Conservation (phyloP, 2,113 vertebrate species). For the Burhinus oedicnemus region DNA sequence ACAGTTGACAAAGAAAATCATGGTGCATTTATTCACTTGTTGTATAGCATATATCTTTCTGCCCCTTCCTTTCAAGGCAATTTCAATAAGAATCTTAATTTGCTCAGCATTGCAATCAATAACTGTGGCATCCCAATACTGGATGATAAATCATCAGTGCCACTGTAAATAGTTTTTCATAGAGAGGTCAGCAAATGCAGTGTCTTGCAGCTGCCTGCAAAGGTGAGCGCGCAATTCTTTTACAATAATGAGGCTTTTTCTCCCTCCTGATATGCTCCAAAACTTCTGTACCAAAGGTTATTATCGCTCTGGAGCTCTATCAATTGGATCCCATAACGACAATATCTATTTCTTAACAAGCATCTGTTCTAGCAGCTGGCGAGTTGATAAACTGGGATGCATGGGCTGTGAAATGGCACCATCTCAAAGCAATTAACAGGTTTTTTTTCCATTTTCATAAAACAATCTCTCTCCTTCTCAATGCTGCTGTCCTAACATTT, state of each 20-base stretch:
- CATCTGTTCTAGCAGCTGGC: constrained; percentile 55
- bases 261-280: not conserved
- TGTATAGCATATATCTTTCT: not conserved
- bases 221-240: not conserved
- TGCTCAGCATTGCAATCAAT: constrained; percentile 15
- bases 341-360: constrained; percentile 37
- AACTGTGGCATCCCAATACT: not conserved
- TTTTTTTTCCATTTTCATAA: not conserved
- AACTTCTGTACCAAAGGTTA: constrained; percentile 38
- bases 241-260: constrained; percentile 23
- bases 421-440: constrained; percentile 37
- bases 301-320: constrained; percentile 16
- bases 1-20: not conserved
- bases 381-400: constrained; percentile 43
- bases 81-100: not conserved
- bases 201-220: not conserved
- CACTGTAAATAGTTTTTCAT: constrained; percentile 11
- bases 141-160: constrained; percentile 14
- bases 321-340: constrained; percentile 18
- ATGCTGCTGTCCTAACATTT: constrained; percentile 58
- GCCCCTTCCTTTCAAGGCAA: constrained; percentile 5
- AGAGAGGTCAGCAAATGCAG: constrained; percentile 18
- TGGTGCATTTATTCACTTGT: not conserved
- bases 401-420: constrained; percentile 4
- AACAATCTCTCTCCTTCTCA: not conserved